Evolutionary conservation across 2,113 vertebrate genomes (phyloP), one percentile per base, ranked within the genome.

Genomic region (Egretta garzetta): DNA sequence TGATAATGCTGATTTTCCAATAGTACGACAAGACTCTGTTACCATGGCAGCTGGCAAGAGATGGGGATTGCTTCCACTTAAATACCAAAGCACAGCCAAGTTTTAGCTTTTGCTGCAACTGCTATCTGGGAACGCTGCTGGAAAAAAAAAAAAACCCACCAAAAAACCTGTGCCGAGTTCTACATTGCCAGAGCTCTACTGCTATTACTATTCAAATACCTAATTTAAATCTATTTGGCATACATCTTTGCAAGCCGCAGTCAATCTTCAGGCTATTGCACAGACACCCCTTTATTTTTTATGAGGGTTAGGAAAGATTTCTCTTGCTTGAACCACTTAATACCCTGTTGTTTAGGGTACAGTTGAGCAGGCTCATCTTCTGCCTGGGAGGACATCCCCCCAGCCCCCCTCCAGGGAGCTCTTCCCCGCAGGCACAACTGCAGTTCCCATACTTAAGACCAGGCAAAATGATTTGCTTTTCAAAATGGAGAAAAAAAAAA

Each of bases 391-490:
- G 41, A 62, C 10, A 33, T 17, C 70, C 71, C 39, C 47, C 41
- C 53, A 71, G 41, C 35, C 35, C 76, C 35, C 62, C 86, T 83
- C 59, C 83, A 33, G 90, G 86, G 93, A 95, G 74, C 62, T 80
- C 62, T 85, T 52, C 91, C 93, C 84, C 71, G 41, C 74, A 47
- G 93, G 83, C 84, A 93, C 59, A 70, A 26, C 81, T 83, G 84
- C 95, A 91, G 23, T 79, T 93, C 71, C 74, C 81, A 28, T 52
- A 11, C 37, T 91, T 66, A 73, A 91, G 77, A 74, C 53, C 81
- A 83, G 81, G 94, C 58, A 76, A 88, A 97, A 90, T 93, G 56
- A 96, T 97, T 96, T 93, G 92, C 86, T 95, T 97, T 94, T 93
- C 85, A 93, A 96, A 97, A 96, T 68, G 68, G 75, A 88, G 79